Percentiles rank a stretch among this genome's conserved stretches.
These are phyloP conservation scores for Oncopodura yosiiana DNA, from an alignment of 1,140 invertebrate genomes.

Conservation along the genomic window DNA sequence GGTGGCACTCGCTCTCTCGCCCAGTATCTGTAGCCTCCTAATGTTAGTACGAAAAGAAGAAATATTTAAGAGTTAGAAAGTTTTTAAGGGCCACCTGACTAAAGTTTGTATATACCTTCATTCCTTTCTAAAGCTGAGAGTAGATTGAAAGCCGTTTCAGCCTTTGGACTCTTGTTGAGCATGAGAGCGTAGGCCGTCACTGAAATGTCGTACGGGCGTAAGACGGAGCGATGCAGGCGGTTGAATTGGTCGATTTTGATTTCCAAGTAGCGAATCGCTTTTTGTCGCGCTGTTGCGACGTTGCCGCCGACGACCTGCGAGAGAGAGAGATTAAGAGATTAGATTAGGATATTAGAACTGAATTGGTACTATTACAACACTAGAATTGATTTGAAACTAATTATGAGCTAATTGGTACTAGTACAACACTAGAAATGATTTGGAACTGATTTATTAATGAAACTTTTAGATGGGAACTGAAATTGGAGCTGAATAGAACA, in stretches of 20 bases:
- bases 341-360: too few species aligned
- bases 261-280: conserved; percentile 71
- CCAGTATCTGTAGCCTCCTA: conserved; percentile 74
- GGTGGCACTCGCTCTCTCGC: conserved; percentile 62
- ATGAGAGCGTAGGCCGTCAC: conserved; percentile 79
- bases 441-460: too few species aligned
- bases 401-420: too few species aligned
- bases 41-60: too few species aligned
- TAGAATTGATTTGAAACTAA: too few species aligned
- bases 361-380: too few species aligned
- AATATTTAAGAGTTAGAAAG: too few species aligned
- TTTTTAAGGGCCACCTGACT: too few species aligned
- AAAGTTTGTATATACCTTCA: conserved; percentile 56
- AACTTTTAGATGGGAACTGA: too few species aligned
- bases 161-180: conserved; percentile 61
- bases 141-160: conserved; percentile 69
- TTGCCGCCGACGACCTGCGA: conserved; percentile 22
- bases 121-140: conserved; percentile 53
- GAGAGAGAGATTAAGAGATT: too few species aligned
- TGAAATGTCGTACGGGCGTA: conserved; percentile 71
- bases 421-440: too few species aligned
- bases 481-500: too few species aligned
- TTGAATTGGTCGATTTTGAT: conserved; percentile 65
- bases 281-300: conserved; percentile 38
- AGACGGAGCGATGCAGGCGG: conserved; percentile 43